Percentiles rank a stretch among this genome's conserved stretches.
These are phyloP conservation scores for Pantherophis guttatus DNA, from an alignment of 2,113 vertebrate genomes.

Conservation along the genomic window DNA sequence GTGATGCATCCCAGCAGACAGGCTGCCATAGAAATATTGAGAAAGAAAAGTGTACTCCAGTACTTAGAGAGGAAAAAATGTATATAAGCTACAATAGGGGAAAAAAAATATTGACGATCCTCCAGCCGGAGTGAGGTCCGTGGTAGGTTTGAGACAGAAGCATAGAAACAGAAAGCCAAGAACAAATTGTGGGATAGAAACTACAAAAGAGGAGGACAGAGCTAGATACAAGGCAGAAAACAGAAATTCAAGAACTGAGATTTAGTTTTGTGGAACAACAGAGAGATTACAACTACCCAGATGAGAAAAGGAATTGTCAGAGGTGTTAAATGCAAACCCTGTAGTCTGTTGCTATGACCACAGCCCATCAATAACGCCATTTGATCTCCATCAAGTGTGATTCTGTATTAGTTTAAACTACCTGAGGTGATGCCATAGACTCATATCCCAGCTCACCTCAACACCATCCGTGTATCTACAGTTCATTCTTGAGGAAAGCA, in stretches of 20 bases:
- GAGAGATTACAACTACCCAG: neutral
- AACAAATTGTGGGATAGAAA: neutral
- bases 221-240: neutral
- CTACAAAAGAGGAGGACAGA: neutral
- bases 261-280: neutral
- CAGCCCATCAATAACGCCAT: neutral
- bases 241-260: neutral
- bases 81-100: neutral
- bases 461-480: neutral
- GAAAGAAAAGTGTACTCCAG: neutral
- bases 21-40: neutral
- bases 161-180: neutral
- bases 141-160: neutral
- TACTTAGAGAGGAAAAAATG: neutral
- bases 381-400: neutral
- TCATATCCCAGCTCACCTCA: neutral
- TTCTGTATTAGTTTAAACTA: neutral
- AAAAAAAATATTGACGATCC: neutral
- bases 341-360: neutral
- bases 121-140: neutral
- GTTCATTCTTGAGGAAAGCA: neutral
- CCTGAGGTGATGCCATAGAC: neutral
- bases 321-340: neutral
- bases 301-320: neutral
- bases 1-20: neutral